These are phyloP conservation scores for Craniophora ligustri DNA, from an alignment of 2,888 invertebrate genomes.

Conservation along the genomic window DNA sequence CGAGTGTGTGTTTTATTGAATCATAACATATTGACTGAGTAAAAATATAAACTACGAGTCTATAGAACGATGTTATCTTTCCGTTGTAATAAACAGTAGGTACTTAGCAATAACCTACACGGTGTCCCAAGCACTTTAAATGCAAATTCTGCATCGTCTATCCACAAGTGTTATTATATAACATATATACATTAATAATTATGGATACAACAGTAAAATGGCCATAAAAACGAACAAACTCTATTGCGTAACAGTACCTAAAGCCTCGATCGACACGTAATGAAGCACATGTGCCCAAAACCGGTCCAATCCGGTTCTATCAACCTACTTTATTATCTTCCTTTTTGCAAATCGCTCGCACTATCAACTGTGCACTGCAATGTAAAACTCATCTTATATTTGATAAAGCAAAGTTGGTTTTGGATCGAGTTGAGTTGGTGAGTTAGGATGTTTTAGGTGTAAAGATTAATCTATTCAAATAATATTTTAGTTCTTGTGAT, in stretches of 20 bases:
- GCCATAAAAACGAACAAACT: conserved; percentile 5
- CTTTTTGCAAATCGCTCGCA: conserved; percentile 78
- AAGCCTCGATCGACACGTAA: conserved; percentile 58
- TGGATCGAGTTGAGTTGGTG: conserved; percentile 2
- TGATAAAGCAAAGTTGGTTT: conserved; percentile 15
- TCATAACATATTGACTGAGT: too few relatives aligned
- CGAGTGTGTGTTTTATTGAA: too few relatives aligned
- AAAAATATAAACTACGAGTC: background rate
- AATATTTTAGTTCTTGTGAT: conserved; percentile 75
- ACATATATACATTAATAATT: too few relatives aligned
- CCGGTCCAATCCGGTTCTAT: conserved; percentile 69
- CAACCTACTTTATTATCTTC: conserved; percentile 82
- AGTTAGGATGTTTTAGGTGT: conserved; percentile 52
- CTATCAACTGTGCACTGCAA: conserved; percentile 46
- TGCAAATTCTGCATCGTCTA: background rate
- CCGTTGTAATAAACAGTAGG: too few relatives aligned
- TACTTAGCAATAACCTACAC: background rate
- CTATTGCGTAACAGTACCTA: conserved; percentile 43
- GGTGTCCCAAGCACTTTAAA: background rate
- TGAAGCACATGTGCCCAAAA: conserved; percentile 57
- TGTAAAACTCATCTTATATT: conserved; percentile 38
- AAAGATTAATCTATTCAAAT: conserved; percentile 75
- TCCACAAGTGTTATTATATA: conserved; percentile 1
- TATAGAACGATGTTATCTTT: too few relatives aligned
- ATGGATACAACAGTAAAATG: conserved; percentile 19